Conservation (phyloP, 1,140 invertebrate genomes). For the Globodera rostochiensis region DNA sequence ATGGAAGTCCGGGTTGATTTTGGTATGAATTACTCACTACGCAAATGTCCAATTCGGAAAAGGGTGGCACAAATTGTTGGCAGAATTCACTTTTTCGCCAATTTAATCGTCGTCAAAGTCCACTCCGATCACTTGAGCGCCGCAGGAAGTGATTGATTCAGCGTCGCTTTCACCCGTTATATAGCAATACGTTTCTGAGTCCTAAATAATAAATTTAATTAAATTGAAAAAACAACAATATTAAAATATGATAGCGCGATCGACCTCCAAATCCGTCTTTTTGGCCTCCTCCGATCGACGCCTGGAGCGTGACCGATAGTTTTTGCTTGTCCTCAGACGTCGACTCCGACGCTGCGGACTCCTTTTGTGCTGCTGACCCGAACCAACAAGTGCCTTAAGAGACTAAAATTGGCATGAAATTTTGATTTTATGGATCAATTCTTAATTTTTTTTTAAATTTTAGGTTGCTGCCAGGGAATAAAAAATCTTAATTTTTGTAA, state of each 20-base stretch:
- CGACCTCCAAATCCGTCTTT: neutral
- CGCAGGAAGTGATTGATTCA: neutral
- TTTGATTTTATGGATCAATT: too few relatives aligned
- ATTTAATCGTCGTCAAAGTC: neutral
- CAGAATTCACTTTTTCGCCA: too few relatives aligned
- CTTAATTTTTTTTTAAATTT: too few relatives aligned
- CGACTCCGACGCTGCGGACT: neutral
- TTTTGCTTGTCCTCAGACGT: too few relatives aligned
- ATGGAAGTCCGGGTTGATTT: too few relatives aligned
- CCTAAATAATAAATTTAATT: neutral
- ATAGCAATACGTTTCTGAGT: neutral
- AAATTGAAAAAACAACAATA: neutral
- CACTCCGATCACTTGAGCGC: neutral
- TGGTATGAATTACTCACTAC: too few relatives aligned
- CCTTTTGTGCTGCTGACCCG: neutral
- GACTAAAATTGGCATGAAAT: too few relatives aligned
- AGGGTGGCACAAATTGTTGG: too few relatives aligned
- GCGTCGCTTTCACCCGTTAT: slow-evolving; percentile 2
- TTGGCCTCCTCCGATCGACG: neutral
- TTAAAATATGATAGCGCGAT: neutral
- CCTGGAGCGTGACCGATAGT: too few relatives aligned
- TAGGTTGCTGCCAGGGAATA: too few relatives aligned
- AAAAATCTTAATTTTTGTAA: too few relatives aligned
- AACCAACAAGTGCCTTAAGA: neutral
- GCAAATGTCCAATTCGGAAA: too few relatives aligned